Conservation (phyloP, 2,113 vertebrate species). For the Microcebus ravelobensis region DNA sequence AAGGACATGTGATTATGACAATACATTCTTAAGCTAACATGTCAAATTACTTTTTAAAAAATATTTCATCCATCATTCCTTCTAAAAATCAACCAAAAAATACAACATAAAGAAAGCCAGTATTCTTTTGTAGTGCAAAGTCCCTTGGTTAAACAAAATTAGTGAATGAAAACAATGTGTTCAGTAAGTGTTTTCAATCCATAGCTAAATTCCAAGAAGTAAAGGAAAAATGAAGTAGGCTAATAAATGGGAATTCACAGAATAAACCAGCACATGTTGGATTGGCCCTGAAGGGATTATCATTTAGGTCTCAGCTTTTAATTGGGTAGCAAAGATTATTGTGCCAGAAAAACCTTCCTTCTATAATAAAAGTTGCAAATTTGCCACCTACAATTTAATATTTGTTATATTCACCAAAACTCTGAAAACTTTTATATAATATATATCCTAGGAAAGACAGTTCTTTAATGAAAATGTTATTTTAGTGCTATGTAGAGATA, state of each 20-base stretch:
- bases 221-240: constrained; percentile 69
- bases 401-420: constrained; percentile 61
- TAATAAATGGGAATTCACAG: constrained; percentile 60
- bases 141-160: constrained; percentile 16
- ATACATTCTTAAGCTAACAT: constrained; percentile 52
- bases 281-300: constrained; percentile 21
- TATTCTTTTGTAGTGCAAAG: constrained; percentile 51
- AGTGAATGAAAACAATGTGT: constrained; percentile 7
- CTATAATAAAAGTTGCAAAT: constrained; percentile 44
- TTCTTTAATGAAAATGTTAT: constrained; percentile 57
- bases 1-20: constrained; percentile 61
- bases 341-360: constrained; percentile 25
- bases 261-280: constrained; percentile 46
- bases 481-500: constrained; percentile 48
- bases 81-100: constrained; percentile 56
- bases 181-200: constrained; percentile 50
- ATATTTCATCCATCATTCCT: constrained; percentile 46
- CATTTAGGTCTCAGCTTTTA: constrained; percentile 58
- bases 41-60: constrained; percentile 52
- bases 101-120: constrained; percentile 30
- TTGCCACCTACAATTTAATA: constrained; percentile 47
- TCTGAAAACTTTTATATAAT: constrained; percentile 36
- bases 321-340: constrained; percentile 44
- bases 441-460: neutral
- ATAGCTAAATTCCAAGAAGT: constrained; percentile 41